Evolutionary conservation across 2,797 vertebrate species (phyloP).

Genomic region (Ptychobarbus kaznakovi): DNA sequence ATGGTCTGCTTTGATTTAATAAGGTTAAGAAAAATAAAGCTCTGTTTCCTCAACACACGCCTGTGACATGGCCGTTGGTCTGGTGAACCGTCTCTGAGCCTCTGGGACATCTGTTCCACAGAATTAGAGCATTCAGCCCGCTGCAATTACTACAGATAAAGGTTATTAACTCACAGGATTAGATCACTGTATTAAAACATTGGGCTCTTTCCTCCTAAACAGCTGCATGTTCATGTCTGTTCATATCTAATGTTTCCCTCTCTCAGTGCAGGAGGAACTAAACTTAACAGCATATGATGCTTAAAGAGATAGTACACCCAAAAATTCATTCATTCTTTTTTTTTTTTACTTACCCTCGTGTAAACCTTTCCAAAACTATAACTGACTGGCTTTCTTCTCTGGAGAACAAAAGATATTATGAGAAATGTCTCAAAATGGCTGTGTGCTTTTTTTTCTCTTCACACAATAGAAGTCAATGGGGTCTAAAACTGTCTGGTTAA

Average conservation of each 20-base stretch:
- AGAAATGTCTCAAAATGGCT: background rate
- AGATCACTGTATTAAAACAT: slow-evolving; percentile 77
- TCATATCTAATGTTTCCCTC: background rate
- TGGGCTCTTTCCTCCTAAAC: slow-evolving; percentile 65
- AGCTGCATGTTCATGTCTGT: slow-evolving; percentile 65
- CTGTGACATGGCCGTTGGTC: slow-evolving; percentile 44
- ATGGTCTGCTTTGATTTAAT: slow-evolving; percentile 55
- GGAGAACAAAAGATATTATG: background rate
- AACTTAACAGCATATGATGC: slow-evolving; percentile 7
- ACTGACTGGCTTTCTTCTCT: background rate
- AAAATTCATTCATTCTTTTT: background rate
- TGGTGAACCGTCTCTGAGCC: slow-evolving; percentile 66
- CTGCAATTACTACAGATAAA: slow-evolving; percentile 80
- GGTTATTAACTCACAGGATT: slow-evolving; percentile 80
- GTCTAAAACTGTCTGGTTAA: background rate
- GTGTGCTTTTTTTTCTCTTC: too few relatives aligned
- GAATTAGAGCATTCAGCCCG: slow-evolving; percentile 73
- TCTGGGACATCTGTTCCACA: slow-evolving; percentile 76
- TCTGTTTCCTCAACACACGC: slow-evolving; percentile 24
- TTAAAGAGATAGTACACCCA: background rate
- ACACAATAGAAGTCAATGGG: background rate
- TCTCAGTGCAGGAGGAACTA: slow-evolving; percentile 1
- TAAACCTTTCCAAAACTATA: background rate
- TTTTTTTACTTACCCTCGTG: background rate
- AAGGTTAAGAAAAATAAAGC: slow-evolving; percentile 47